These are phyloP conservation scores for Camptogramma bilineatum DNA, from an alignment of 2,888 invertebrate genomes.

Conservation along the genomic window DNA sequence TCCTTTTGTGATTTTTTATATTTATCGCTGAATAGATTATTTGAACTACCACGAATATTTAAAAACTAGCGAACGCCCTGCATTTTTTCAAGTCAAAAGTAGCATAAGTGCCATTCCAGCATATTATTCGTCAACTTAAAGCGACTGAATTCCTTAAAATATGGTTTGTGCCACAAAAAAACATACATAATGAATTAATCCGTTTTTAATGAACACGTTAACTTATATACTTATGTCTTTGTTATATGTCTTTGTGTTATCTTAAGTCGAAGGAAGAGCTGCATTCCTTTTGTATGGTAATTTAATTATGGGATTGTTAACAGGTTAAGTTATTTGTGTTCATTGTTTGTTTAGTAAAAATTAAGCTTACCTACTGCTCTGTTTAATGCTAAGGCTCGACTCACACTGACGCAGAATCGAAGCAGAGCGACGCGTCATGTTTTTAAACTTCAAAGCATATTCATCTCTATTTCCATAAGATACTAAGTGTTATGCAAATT, in stretches of 20 bases:
- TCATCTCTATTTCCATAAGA: neutral
- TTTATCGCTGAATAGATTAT: no score
- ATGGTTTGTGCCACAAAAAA: neutral
- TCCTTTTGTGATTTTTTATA: no score
- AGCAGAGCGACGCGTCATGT: no score
- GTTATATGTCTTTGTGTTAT: slow-evolving; percentile 15
- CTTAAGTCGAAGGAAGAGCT: slow-evolving; percentile 13
- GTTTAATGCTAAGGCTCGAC: neutral
- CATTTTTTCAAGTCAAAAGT: no score
- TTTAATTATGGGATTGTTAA: slow-evolving; percentile 15
- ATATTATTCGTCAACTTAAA: no score
- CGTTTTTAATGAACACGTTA: slow-evolving; percentile 21
- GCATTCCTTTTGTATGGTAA: slow-evolving; percentile 20
- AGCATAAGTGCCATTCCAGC: no score
- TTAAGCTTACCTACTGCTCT: neutral
- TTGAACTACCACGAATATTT: no score
- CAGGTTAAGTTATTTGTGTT: neutral
- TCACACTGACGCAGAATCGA: no score
- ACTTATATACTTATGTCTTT: no score
- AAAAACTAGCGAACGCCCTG: no score
- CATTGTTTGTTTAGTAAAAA: slow-evolving; percentile 1
- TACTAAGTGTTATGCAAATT: no score
- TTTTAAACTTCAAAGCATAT: no score
- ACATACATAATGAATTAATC: slow-evolving; percentile 3
- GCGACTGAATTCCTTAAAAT: neutral